phyloP scores from a whole-genome alignment of 2,113 vertebrate species.

The Baryphthengus martii region DNA sequence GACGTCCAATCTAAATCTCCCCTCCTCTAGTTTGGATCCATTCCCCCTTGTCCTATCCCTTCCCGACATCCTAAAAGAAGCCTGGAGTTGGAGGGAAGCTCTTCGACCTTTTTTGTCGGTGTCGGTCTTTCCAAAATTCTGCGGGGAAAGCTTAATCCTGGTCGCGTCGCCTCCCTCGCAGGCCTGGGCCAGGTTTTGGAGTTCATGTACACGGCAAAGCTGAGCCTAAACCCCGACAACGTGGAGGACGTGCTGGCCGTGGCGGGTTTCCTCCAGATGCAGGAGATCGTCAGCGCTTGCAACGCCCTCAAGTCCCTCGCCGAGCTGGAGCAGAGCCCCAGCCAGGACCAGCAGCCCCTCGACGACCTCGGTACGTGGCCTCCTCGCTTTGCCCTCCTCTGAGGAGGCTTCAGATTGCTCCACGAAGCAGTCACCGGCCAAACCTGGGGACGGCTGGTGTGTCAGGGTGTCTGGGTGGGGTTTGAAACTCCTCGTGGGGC shows the following conservation, averaged over 20 bases:
- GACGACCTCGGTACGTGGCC: background rate
- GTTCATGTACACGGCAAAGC: constrained; percentile 97
- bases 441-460: fast-evolving
- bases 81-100: fast-evolving
- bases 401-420: background rate
- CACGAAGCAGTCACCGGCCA: fast-evolving
- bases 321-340: background rate
- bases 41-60: too few species aligned
- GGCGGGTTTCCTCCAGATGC: constrained; percentile 94
- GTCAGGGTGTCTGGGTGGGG: fast-evolving
- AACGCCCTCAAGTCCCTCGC: constrained; percentile 85
- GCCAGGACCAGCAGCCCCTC: background rate
- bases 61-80: too few species aligned
- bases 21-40: too few species aligned
- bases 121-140: fast-evolving
- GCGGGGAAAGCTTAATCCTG: background rate
- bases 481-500: background rate
- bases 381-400: background rate
- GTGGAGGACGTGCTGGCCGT: constrained; percentile 91
- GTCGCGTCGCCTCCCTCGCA: background rate
- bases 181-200: constrained; percentile 94
- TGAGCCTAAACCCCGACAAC: constrained; percentile 86
- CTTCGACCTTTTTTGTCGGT: fast-evolving
- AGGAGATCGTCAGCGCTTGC: constrained; percentile 90
- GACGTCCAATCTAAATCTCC: too few species aligned